Base-by-base conservation (phyloP, 2,797 vertebrate genomes). In the Sebastolobus alascanus region DNA sequence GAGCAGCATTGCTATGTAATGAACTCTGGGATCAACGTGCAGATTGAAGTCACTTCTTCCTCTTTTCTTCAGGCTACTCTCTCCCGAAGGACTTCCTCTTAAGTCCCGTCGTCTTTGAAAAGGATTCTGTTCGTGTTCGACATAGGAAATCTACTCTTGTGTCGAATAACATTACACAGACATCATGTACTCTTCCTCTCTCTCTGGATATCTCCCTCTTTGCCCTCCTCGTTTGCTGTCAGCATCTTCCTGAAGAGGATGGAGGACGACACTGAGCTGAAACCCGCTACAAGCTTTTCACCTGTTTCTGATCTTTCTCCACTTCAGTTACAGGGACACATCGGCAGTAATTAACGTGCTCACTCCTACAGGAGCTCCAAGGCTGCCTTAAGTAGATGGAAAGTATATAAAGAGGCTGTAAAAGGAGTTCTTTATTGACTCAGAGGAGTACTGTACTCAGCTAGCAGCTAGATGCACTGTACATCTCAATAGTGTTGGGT, bases 51-150 rank as follows among this genome's bases (percentile, higher is more conserved):
- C 4, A 33, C 25, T 59, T 84, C 40, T 31, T 35, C 22, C 58
- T 81, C 54, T 72, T 72, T 67, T 63, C n/a, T 65, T 27, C 29
- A 73, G 77, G 71, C 65, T 33, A 35, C 46, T 33, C 61, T 22
- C 31, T 84, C 87, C 72, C 85, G 3, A 6, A 72, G 58, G 76
- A 87, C 46, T 40, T 72, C 68, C 73, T 73, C 56, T 83, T 71
- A 56, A 38, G 64, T 82, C 37, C 37, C 31, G 4, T 70, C 88
- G 77, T 11, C 58, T 80, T 75, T 83, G n/a, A 70, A 77, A 79
- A 84, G 68, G 60, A 66, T 75, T 78, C 75, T 83, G 61, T 74
- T 88, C 68, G 46, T 80, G 71, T 84, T 72, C 58, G 55, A 88
- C 84, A 87, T 77, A 88, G 58, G 22, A 74, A 79, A 85, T 80